phyloP scores from a whole-genome alignment of 2,797 vertebrate species.

The Pseudochaenichthys georgianus region DNA sequence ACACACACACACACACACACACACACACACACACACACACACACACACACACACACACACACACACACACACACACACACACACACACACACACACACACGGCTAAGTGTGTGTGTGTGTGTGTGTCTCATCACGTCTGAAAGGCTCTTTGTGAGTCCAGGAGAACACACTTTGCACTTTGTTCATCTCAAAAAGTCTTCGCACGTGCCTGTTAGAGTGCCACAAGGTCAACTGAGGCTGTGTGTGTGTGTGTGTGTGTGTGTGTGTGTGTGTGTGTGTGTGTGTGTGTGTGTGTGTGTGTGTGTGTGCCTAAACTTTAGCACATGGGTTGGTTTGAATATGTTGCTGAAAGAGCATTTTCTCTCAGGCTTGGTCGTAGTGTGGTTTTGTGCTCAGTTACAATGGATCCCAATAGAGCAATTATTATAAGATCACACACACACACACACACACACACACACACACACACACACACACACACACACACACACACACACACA shows the following conservation, averaged over 20 bases:
- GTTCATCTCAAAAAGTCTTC: slow-evolving; percentile 26
- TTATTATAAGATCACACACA: slow-evolving; percentile 41
- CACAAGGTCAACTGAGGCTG: slow-evolving; percentile 42
- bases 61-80: too few relatives aligned
- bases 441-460: slow-evolving; percentile 29
- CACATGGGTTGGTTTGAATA: slow-evolving; percentile 17
- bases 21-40: too few relatives aligned
- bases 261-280: slow-evolving; percentile 8
- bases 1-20: too few relatives aligned
- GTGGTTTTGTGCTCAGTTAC: slow-evolving; percentile 61
- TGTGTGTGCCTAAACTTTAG: neutral
- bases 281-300: too few relatives aligned
- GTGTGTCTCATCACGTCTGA: slow-evolving; percentile 31
- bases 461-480: slow-evolving; percentile 26
- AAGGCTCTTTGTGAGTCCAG: slow-evolving; percentile 40
- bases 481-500: slow-evolving; percentile 16
- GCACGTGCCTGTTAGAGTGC: slow-evolving; percentile 29
- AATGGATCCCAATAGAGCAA: slow-evolving; percentile 60
- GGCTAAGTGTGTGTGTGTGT: neutral
- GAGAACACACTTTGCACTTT: slow-evolving; percentile 15
- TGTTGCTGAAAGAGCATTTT: slow-evolving; percentile 64
- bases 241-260: slow-evolving; percentile 9
- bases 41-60: too few relatives aligned
- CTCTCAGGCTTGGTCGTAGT: slow-evolving; percentile 45
- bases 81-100: too few relatives aligned